Evolutionary conservation across 2,797 vertebrate species (phyloP), one percentile per base, ranked within the genome.

Genomic region (Microcaecilia unicolor): DNA sequence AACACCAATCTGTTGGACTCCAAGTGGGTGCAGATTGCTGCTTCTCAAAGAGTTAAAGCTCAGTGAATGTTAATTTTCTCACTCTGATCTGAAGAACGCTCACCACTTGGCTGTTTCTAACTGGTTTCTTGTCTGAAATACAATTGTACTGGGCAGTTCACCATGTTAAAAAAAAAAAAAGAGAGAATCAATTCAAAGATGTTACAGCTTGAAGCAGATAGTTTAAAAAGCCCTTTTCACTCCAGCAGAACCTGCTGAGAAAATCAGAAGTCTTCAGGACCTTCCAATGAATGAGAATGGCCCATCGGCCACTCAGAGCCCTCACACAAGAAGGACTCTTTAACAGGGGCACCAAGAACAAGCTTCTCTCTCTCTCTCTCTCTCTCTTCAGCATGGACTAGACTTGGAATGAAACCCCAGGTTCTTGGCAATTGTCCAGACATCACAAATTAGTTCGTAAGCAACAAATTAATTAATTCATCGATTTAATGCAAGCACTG

Each of bases 361-460:
- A n/a, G n/a, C n/a, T n/a, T n/a, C n/a, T n/a, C n/a, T n/a, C n/a
- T n/a, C n/a, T n/a, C n/a, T n/a, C n/a, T n/a, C n/a, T n/a, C n/a
- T n/a, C n/a, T n/a, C n/a, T n/a, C n/a, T n/a, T n/a, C 2, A 9
- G 14, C 25, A 14, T 9, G 7, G 14, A 15, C 13, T 1, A 2
- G 13, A 15, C n/a, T n/a, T 26, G 6, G 14, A 26, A 26, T 14
- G 4, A 14, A 15, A 15, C 13, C 25, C 9, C 15, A 13, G 25
- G 9, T 14, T 9, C 25, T 15, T 26, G 25, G 25, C 9, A 14
- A 8, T 25, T 26, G 25, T 26, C 25, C 25, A 26, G 25, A 7
- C 14, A 9, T 14, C 28, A 21, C 49, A 61, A n/a, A 58, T 65
- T 43, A 61, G 10, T 39, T 51, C 31, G 5, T 15, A 6, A 25